Conservation (phyloP, 2,113 vertebrate genomes). For the Apistogramma diplotaenia region DNA sequence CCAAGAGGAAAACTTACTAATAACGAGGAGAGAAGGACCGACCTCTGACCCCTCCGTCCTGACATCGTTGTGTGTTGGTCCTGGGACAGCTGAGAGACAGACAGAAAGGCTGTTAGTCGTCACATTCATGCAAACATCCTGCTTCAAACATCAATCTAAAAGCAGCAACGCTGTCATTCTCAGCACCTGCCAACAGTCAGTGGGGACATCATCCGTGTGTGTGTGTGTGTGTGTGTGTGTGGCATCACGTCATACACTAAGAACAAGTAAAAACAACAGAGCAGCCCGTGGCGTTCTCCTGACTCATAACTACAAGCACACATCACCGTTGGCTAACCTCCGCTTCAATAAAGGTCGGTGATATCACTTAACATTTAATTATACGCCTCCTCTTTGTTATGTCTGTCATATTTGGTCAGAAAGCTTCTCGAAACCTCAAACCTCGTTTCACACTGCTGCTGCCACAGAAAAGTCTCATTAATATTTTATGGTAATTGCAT, state of each 20-base stretch:
- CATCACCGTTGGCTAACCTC: constrained; percentile 54
- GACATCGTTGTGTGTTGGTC: constrained; percentile 81
- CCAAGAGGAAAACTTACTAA: constrained; percentile 78
- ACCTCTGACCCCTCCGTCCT: constrained; percentile 71
- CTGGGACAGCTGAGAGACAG: constrained; percentile 54
- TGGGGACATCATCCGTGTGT: background rate
- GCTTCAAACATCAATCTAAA: background rate
- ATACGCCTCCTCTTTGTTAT: background rate
- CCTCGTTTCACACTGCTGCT: too few species aligned
- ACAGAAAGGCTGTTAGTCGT: background rate
- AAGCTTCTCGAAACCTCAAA: background rate
- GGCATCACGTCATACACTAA: constrained; percentile 57
- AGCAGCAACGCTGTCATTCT: constrained; percentile 12
- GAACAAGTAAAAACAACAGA: constrained; percentile 55
- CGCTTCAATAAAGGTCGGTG: background rate
- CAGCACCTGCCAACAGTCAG: constrained; percentile 29
- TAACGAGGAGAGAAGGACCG: constrained; percentile 81
- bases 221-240: background rate
- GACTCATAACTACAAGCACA: constrained; percentile 39
- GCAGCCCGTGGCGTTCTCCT: constrained; percentile 32
- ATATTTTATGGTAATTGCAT: background rate
- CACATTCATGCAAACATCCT: background rate
- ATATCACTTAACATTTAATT: constrained; percentile 33
- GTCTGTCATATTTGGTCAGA: background rate
- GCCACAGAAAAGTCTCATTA: background rate